Conservation (phyloP, 2,113 vertebrate genomes). For the Phaethornis superciliosus region DNA sequence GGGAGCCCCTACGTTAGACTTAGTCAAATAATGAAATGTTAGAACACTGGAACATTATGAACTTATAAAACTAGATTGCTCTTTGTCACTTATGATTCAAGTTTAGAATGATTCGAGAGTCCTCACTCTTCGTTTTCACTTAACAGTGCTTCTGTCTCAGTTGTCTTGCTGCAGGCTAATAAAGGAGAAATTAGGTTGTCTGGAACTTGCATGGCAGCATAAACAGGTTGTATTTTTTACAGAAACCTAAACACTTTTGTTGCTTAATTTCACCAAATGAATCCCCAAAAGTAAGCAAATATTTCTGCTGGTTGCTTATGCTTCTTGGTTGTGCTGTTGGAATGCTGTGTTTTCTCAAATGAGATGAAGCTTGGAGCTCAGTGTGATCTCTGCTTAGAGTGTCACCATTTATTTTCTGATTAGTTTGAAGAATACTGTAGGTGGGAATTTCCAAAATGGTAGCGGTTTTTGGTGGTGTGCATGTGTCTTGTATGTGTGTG, state of each 20-base stretch:
- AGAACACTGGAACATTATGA: neutral
- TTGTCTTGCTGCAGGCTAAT: conserved; percentile 6
- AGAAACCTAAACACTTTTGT: neutral
- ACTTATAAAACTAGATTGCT: conserved; percentile 1
- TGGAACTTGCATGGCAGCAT: neutral
- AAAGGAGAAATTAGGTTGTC: neutral
- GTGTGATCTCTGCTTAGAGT: neutral
- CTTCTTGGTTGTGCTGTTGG: neutral
- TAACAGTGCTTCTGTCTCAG: neutral
- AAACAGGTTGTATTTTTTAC: neutral
- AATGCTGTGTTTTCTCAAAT: neutral
- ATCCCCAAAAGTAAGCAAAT: neutral
- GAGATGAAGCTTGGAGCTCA: neutral
- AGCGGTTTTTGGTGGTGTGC: neutral
- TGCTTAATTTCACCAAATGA: neutral
- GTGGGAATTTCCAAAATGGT: neutral
- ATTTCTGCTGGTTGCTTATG: neutral
- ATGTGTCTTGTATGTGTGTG: neutral
- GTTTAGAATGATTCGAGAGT: neutral
- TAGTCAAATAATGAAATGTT: neutral
- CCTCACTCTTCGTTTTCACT: conserved; percentile 6
- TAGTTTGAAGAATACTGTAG: neutral
- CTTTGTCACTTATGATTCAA: neutral
- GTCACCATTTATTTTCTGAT: neutral
- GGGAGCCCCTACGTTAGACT: neutral